Conservation (phyloP, 2,797 vertebrate species). For the Bryconaethiops microstoma region DNA sequence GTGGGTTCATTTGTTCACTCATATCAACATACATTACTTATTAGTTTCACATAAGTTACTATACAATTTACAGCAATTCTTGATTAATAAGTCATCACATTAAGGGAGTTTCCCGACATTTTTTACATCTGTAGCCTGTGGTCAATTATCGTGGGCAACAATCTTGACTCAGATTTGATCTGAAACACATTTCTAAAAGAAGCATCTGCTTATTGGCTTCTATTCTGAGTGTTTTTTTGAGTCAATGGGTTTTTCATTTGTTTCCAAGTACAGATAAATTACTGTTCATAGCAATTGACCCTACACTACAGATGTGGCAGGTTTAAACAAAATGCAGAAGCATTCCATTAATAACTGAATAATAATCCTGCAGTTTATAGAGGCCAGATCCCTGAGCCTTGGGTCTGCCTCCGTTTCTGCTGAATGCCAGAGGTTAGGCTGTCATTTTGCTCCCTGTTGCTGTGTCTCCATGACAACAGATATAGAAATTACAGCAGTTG, state of each 20-base stretch:
- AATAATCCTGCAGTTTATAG: not conserved
- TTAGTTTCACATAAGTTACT: too few species aligned
- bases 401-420: conserved; percentile 82
- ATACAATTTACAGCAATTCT: too few species aligned
- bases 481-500: conserved; percentile 99
- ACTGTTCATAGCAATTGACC: not conserved
- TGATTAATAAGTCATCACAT: too few species aligned
- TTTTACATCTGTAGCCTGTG: too few species aligned
- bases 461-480: conserved; percentile 98
- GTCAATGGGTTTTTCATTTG: not conserved
- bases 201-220: not conserved
- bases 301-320: not conserved
- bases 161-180: not conserved
- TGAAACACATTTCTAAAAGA: not conserved
- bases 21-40: too few species aligned
- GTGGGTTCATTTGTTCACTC: too few species aligned
- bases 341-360: not conserved
- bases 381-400: conserved; percentile 4
- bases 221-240: not conserved
- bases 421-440: conserved; percentile 93
- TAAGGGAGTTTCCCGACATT: too few species aligned
- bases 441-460: conserved; percentile 90
- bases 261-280: not conserved
- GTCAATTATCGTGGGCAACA: not conserved
- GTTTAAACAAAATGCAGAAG: too few species aligned